Evolutionary conservation across 1,140 invertebrate species (phyloP).

Genomic region (Drosophila sproati): DNA sequence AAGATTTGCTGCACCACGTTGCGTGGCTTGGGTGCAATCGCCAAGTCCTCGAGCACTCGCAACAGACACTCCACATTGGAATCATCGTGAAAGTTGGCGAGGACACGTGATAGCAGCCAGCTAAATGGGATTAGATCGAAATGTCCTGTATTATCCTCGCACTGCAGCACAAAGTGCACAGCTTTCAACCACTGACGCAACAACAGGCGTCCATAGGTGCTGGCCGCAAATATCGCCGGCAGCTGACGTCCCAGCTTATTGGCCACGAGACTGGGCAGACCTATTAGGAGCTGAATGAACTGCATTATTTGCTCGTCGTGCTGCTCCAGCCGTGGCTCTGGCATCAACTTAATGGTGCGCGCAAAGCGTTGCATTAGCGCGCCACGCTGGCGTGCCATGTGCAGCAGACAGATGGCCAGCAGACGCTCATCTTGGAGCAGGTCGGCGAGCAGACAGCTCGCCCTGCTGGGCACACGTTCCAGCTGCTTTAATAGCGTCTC

Average conservation of each 20-base stretch:
- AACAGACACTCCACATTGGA: constrained; percentile 61
- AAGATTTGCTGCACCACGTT: constrained; percentile 77
- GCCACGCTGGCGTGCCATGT: constrained; percentile 54
- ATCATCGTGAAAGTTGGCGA: constrained; percentile 85
- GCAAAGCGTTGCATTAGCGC: constrained; percentile 54
- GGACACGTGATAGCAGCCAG: constrained; percentile 87
- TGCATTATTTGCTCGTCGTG: constrained; percentile 70
- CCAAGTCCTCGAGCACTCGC: constrained; percentile 84
- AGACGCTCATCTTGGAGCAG: constrained; percentile 62
- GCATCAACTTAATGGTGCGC: constrained; percentile 55
- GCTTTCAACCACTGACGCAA: constrained; percentile 87
- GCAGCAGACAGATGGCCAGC: constrained; percentile 57
- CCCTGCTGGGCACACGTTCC: constrained; percentile 26
- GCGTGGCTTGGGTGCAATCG: constrained; percentile 24
- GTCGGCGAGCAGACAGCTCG: constrained; percentile 29
- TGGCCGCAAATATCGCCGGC: constrained; percentile 86
- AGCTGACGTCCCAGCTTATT: constrained; percentile 87
- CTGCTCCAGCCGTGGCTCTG: constrained; percentile 56
- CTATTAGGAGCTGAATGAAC: constrained; percentile 87
- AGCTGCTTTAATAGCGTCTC: constrained; percentile 53
- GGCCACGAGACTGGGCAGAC: constrained; percentile 88
- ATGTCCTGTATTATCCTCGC: constrained; percentile 56
- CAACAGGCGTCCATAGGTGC: constrained; percentile 87
- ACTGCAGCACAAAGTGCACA: constrained; percentile 86
- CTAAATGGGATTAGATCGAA: constrained; percentile 86